These are phyloP conservation scores for Ornithorhynchus anatinus DNA, from an alignment of 2,113 vertebrate species.

Conservation along the genomic window DNA sequence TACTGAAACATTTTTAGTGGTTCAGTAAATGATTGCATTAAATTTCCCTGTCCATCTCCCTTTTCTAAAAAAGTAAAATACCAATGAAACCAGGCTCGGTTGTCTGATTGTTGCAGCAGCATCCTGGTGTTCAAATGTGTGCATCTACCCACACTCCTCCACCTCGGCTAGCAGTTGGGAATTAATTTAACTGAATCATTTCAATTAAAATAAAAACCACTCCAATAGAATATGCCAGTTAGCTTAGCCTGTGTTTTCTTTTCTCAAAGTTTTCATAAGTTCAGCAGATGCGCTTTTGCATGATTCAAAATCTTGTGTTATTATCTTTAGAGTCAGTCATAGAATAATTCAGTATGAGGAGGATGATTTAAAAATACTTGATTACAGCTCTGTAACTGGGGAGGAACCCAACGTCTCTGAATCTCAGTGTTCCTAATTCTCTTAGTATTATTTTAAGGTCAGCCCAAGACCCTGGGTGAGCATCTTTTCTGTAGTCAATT, in stretches of 20 bases:
- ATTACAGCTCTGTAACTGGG: background rate
- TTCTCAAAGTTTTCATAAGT: slow-evolving; percentile 25
- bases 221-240: slow-evolving; percentile 18
- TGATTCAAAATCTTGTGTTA: slow-evolving; percentile 38
- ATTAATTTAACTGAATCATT: slow-evolving; percentile 11
- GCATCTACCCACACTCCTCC: slow-evolving; percentile 7
- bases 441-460: too few relatives aligned
- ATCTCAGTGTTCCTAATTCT: too few relatives aligned
- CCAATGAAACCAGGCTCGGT: slow-evolving; percentile 17
- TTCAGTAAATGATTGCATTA: slow-evolving; percentile 40
- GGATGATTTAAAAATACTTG: background rate
- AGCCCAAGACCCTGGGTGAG: too few relatives aligned
- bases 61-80: slow-evolving; percentile 16
- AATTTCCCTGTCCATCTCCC: background rate
- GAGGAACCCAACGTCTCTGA: background rate
- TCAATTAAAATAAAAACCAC: slow-evolving; percentile 31
- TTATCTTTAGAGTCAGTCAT: background rate
- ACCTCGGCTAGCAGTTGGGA: slow-evolving; percentile 45
- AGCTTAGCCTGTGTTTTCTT: slow-evolving; percentile 12
- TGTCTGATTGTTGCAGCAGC: background rate
- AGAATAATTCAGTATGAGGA: background rate
- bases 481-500: too few relatives aligned
- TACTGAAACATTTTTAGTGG: slow-evolving; percentile 44
- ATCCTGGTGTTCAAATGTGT: background rate
- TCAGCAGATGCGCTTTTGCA: slow-evolving; percentile 18